Evolutionary conservation across 2,797 vertebrate species (phyloP).

Genomic region (Lepus townsendii): DNA sequence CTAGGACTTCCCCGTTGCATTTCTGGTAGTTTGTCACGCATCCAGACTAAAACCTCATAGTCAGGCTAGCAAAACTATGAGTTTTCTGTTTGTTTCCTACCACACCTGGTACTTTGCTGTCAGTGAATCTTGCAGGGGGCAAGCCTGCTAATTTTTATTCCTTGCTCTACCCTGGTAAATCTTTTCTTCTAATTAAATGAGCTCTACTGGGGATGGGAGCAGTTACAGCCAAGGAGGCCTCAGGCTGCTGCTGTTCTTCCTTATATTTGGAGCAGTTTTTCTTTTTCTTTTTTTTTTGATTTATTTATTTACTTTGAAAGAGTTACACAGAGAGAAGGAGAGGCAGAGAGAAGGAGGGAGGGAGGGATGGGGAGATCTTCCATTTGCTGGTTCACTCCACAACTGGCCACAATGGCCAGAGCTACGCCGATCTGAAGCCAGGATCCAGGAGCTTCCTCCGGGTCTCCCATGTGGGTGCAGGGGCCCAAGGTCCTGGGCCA

Average conservation of each 20-base stretch:
- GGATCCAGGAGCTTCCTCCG: too few species aligned
- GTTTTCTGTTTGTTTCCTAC: neutral
- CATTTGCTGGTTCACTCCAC: too few species aligned
- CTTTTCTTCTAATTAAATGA: neutral
- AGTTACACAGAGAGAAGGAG: neutral
- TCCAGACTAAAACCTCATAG: neutral
- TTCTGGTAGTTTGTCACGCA: neutral
- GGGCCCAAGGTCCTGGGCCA: too few species aligned
- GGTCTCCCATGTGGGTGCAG: too few species aligned
- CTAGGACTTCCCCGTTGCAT: neutral
- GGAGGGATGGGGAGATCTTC: too few species aligned
- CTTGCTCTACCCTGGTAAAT: neutral
- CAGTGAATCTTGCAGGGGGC: neutral
- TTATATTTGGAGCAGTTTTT: neutral
- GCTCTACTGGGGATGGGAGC: neutral
- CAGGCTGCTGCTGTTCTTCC: neutral
- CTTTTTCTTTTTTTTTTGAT: neutral
- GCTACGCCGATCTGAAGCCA: too few species aligned
- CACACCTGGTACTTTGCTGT: neutral
- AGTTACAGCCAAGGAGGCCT: neutral
- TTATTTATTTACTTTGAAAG: neutral
- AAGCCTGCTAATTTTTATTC: neutral
- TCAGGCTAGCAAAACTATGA: neutral
- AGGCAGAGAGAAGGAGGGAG: too few species aligned
- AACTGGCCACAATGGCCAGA: too few species aligned